Evolutionary conservation across 2,888 invertebrate genomes (phyloP).

Genomic region (Dicranocentrus wangi): DNA sequence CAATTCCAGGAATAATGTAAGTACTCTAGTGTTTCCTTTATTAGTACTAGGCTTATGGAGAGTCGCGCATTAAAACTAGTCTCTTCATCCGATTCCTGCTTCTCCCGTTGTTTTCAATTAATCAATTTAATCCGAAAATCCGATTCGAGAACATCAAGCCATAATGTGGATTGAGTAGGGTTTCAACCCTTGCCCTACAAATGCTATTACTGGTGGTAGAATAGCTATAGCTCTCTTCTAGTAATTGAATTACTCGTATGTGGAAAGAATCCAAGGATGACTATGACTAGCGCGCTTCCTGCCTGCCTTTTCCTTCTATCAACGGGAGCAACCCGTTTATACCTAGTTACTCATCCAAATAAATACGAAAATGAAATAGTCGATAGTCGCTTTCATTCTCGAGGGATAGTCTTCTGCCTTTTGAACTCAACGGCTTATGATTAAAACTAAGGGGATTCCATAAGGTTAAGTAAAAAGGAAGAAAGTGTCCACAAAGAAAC

Average conservation of each 20-base stretch:
- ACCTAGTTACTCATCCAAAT: too few species aligned
- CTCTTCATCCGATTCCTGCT: slow-evolving; percentile 22
- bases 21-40: background rate
- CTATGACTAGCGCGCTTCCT: too few species aligned
- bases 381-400: too few species aligned
- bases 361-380: too few species aligned
- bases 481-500: too few species aligned
- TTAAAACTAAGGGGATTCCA: too few species aligned
- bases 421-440: too few species aligned
- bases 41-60: too few species aligned
- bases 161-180: slow-evolving; percentile 47
- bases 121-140: slow-evolving; percentile 66
- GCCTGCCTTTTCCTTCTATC: background rate
- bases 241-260: slow-evolving; percentile 60
- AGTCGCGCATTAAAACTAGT: background rate
- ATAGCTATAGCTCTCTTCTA: slow-evolving; percentile 30
- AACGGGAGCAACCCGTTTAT: too few species aligned
- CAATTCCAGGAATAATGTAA: background rate
- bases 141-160: slow-evolving; percentile 55
- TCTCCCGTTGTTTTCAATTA: slow-evolving; percentile 63
- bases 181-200: slow-evolving; percentile 16
- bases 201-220: slow-evolving; percentile 2
- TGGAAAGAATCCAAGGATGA: slow-evolving; percentile 48
- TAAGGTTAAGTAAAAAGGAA: too few species aligned
- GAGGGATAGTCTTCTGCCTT: too few species aligned